Conservation (phyloP, 2,888 invertebrate genomes). For the Petrolisthes cinctipes region DNA sequence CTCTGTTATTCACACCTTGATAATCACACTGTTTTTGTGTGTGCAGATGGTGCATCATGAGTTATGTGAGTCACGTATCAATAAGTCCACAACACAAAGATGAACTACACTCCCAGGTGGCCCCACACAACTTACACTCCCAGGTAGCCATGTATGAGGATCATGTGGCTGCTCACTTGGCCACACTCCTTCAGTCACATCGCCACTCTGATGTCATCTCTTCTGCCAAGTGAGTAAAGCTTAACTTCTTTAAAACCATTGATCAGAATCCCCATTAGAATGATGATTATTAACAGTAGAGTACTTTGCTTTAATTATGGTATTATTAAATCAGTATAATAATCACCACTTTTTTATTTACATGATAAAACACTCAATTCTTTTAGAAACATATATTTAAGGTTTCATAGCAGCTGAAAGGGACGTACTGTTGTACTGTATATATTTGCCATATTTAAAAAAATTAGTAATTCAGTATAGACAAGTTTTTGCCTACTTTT, state of each 20-base stretch:
- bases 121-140: conserved; percentile 68
- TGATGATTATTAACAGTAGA: no score
- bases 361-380: no score
- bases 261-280: no score
- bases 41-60: conserved; percentile 92
- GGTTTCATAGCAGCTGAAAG: no score
- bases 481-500: not conserved
- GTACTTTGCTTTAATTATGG: no score
- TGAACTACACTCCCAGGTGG: conserved; percentile 67
- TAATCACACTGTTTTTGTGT: conserved; percentile 14
- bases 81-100: conserved; percentile 71
- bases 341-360: no score
- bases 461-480: no score
- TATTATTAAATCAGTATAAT: no score
- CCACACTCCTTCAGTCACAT: conserved; percentile 87
- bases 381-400: no score
- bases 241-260: no score
- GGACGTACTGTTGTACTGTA: no score
- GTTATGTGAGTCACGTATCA: conserved; percentile 74
- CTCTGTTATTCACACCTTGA: not conserved
- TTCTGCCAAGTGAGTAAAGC: conserved; percentile 78
- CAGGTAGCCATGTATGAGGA: conserved; percentile 81
- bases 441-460: no score
- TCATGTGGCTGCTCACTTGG: conserved; percentile 82
- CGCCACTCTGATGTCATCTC: conserved; percentile 80